These are phyloP conservation scores for Cassiopea xamachana DNA, from an alignment of 30 jellyfish, hydroid and myxozoan genomes.

Conservation along the genomic window DNA sequence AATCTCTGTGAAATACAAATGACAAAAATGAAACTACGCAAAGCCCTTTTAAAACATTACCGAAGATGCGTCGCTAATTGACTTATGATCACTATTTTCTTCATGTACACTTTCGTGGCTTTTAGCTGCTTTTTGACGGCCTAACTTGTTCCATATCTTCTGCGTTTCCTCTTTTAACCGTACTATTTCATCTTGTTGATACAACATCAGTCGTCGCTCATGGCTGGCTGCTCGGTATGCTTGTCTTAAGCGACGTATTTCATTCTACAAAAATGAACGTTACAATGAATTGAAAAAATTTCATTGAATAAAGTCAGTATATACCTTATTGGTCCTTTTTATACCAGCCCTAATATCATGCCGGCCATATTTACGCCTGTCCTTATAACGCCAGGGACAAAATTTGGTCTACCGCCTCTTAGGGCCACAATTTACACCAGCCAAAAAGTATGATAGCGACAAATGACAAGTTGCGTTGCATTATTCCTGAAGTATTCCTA, in stretches of 20 bases:
- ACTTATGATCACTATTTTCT: constrained; percentile 34
- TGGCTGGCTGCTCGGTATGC: constrained; percentile 92
- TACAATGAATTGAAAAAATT: not conserved
- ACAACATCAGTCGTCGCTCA: constrained; percentile 84
- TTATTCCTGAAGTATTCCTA: no score
- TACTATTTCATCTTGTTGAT: constrained; percentile 86
- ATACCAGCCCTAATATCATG: no score
- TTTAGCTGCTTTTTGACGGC: constrained; percentile 57
- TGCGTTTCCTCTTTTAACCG: constrained; percentile 84
- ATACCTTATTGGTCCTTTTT: no score
- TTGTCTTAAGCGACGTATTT: constrained; percentile 83
- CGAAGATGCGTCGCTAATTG: constrained; percentile 73
- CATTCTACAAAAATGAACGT: constrained; percentile 63
- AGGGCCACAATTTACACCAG: no score
- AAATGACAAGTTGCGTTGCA: no score
- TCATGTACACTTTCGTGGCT: constrained; percentile 13
- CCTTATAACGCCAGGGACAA: no score
- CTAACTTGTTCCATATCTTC: constrained; percentile 85
- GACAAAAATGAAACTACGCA: not conserved
- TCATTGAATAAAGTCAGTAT: no score
- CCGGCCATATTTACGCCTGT: no score
- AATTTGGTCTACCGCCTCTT: no score
- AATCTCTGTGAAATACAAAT: not conserved
- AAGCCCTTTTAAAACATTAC: constrained; percentile 18
- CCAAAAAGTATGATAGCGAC: no score